These are phyloP conservation scores for Chrysolophus pictus DNA, from an alignment of 2,797 vertebrate species.

Conservation along the genomic window DNA sequence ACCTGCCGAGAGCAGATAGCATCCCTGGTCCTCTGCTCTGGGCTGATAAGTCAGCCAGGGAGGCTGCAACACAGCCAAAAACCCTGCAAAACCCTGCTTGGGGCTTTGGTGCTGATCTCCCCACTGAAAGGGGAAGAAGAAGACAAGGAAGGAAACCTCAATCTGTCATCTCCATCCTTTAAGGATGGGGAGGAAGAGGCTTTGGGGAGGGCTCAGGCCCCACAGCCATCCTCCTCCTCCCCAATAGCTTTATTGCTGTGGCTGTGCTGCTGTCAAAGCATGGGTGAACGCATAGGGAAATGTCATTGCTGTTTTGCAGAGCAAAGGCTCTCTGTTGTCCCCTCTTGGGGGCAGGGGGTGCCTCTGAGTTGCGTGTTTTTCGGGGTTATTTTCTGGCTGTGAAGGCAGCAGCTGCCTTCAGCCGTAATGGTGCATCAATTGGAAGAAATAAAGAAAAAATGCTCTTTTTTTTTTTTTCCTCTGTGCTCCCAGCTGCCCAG, in stretches of 20 bases:
- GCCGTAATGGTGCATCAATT: too few species aligned
- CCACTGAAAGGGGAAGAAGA: not conserved
- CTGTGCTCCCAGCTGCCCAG: not conserved
- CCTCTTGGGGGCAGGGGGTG: not conserved
- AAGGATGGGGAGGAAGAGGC: not conserved
- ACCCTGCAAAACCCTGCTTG: rapidly evolving
- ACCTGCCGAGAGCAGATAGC: too few species aligned
- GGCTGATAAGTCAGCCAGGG: not conserved
- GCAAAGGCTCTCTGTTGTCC: not conserved
- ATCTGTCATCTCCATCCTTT: not conserved
- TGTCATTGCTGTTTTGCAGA: not conserved
- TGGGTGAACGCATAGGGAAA: rapidly evolving
- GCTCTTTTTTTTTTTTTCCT: not conserved
- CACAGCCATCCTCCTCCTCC: rapidly evolving
- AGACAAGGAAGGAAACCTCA: not conserved
- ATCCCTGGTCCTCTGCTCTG: not conserved
- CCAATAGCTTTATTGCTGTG: not conserved
- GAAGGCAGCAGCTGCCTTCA: not conserved
- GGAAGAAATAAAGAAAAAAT: not conserved
- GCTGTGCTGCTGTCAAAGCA: not conserved
- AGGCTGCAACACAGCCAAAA: not conserved
- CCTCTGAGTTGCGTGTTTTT: not conserved
- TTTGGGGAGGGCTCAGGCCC: not conserved
- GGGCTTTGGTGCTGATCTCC: not conserved
- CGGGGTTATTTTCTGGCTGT: not conserved